Evolutionary conservation across 2,113 vertebrate species (phyloP), one percentile per base, ranked within the genome.

Genomic region (Hucho hucho): DNA sequence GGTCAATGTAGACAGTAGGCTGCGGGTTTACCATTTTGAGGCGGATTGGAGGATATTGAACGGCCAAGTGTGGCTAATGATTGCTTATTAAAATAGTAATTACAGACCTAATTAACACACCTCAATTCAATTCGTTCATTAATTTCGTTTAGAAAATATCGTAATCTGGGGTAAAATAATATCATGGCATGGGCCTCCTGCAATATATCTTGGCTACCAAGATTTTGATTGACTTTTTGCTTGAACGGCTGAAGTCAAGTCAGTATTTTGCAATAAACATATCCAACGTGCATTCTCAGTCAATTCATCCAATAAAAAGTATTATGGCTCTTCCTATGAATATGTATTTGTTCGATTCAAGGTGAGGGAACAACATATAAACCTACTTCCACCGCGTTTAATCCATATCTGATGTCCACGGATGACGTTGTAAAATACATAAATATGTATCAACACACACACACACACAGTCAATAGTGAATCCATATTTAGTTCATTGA

Each of bases 401-500:
- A 56, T 56, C 14, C 16, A 56, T 20, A 20, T 56, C 18, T 20
- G 18, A 6, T 56, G 53, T 56, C 53, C 53, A 56, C 4, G 53
- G 53, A 56, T 56, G 53, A 56, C 14, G 53, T 20, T 56, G 20
- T 20, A 56, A 18, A 32, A 58, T 14, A 68, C 22, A 59, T 47
- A 28, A 53, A 49, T 22, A 43, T 69, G 37, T 26, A 26, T 47
- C 2, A 7, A 16, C 67, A 24, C 73, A 29, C 74, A 32, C 59
- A 28, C 69, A n/a, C 64, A 28, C 64, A 11, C 63, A 75, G 73
- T 12, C 88, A 87, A 64, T 72, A 73, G 37, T 49, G 66, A 65
- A 49, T 78, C 59, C 78, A 83, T 73, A 90, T 75, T 86, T 77
- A 79, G 86, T 84, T 64, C 81, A 75, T 83, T 77, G 78, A 84